Evolutionary conservation across 1,140 invertebrate species (phyloP).

Genomic region (Aphelinus atriplicis): DNA sequence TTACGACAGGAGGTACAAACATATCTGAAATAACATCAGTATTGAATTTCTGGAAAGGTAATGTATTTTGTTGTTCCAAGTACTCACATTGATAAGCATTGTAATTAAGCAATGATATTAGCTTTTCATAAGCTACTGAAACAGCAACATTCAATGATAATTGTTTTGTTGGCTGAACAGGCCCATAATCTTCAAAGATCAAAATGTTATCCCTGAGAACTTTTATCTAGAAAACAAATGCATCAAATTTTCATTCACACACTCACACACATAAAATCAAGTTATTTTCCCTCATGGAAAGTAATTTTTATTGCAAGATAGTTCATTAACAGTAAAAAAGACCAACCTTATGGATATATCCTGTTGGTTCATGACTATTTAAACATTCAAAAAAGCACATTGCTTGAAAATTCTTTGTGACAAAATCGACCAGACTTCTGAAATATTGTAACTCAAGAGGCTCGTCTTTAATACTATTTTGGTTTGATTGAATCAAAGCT

Average conservation of each 20-base stretch:
- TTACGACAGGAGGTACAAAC: no score
- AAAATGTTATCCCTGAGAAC: slow-evolving; percentile 14
- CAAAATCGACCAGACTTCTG: slow-evolving; percentile 46
- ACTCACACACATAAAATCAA: no score
- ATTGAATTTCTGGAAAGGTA: no score
- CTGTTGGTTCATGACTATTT: slow-evolving; percentile 41
- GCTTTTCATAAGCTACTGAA: slow-evolving; percentile 43
- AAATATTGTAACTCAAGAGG: slow-evolving; percentile 32
- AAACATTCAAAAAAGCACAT: slow-evolving; percentile 48
- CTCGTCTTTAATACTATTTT: background rate
- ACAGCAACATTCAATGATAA: slow-evolving; percentile 43
- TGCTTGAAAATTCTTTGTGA: slow-evolving; percentile 48
- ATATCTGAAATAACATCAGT: no score
- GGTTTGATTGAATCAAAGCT: background rate
- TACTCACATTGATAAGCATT: no score
- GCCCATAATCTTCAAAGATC: slow-evolving; percentile 45
- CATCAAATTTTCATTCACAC: no score
- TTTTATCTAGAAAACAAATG: slow-evolving; percentile 38
- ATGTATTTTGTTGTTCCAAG: no score
- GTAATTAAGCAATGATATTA: slow-evolving; percentile 17
- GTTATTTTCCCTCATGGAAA: no score
- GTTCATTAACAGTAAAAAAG: no score
- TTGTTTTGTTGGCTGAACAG: slow-evolving; percentile 40
- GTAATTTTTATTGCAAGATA: no score
- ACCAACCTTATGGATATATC: slow-evolving; percentile 51